A percentile compares a stretch with the other conserved stretches of the same genome.
Conservation (phyloP, 2,888 invertebrate species). For the Andricus curvator region DNA sequence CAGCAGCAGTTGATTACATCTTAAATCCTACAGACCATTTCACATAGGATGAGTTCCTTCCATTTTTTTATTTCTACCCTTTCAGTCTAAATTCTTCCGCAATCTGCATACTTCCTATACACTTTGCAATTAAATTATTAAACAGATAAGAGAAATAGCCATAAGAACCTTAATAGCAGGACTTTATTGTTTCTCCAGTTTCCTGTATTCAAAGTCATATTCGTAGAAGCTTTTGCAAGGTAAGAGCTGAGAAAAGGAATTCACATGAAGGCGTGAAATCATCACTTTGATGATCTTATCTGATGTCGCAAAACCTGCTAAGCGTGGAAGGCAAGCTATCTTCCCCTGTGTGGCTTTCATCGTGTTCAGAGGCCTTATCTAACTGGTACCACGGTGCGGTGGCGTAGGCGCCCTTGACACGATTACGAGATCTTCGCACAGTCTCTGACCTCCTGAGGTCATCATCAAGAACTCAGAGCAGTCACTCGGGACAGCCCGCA, state of each 20-base stretch:
- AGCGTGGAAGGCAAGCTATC: conserved; percentile 11
- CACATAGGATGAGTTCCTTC: too few relatives aligned
- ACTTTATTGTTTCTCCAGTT: neutral
- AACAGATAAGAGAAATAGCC: neutral
- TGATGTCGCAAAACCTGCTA: conserved; percentile 21
- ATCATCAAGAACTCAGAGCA: conserved; percentile 42
- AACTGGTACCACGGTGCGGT: conserved; percentile 44
- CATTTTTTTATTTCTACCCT: too few relatives aligned
- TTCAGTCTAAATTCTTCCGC: too few relatives aligned
- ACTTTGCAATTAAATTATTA: neutral
- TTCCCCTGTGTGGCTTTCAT: conserved; percentile 10
- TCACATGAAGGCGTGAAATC: neutral
- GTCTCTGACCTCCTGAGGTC: conserved; percentile 54
- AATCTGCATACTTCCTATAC: neutral
- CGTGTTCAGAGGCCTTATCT: conserved; percentile 8
- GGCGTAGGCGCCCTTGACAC: conserved; percentile 59
- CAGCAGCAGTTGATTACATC: too few relatives aligned
- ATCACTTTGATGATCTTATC: conserved; percentile 16
- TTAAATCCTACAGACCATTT: too few relatives aligned
- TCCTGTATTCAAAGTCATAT: neutral
- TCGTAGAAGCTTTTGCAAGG: neutral
- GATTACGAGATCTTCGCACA: conserved; percentile 46
- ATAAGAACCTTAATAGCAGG: neutral
- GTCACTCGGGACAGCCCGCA: conserved; percentile 25
- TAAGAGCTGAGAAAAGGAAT: neutral